Evolutionary conservation across 2,888 invertebrate genomes (phyloP), one percentile per base, ranked within the genome.

Genomic region (Balanococcus diminutus): DNA sequence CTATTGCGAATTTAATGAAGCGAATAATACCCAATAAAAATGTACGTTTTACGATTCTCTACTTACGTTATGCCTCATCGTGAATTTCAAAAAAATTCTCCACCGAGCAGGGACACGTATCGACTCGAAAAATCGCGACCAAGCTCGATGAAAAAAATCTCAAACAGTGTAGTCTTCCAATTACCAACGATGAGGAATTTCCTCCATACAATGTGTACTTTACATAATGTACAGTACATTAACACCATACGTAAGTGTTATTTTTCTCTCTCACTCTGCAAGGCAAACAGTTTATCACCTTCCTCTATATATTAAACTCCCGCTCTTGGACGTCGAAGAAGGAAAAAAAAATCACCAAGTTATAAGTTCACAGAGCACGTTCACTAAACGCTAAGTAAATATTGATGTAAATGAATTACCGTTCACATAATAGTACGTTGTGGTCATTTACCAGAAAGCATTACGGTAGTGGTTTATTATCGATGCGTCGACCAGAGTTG

Each of bases 391-490:
- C 84, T 84, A 84, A 84, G 84, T 84, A 84, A 84, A 84, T 84
- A 84, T 84, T 84, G 84, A 84, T 84, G 84, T 84, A 84, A 84
- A 84, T 84, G 84, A 84, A 84, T 84, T 84, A 84, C 84, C 84
- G 84, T 84, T 84, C 84, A 61, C 39, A 84, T 84, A 84, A 84
- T 84, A 84, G 84, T 36, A n/a, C n/a, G 31, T 67, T 67, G 84
- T 84, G 84, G 84, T 84, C 84, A 84, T 84, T 84, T 84, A 84
- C 84, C 67, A 84, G 67, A 84, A 67, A 84, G 61, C 56, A 67
- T 84, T 84, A 84, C 84, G 67, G 84, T 84, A 84, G 84, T 84
- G 67, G 61, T 39, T 67, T 56, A 56, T 56, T 56, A 56, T 56
- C 56, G 22, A 56, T 56, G 56, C 67, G 67, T 67, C 67, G 67